Conservation (phyloP, 2,797 vertebrate species). For the Schizopygopsis malacanthus region DNA sequence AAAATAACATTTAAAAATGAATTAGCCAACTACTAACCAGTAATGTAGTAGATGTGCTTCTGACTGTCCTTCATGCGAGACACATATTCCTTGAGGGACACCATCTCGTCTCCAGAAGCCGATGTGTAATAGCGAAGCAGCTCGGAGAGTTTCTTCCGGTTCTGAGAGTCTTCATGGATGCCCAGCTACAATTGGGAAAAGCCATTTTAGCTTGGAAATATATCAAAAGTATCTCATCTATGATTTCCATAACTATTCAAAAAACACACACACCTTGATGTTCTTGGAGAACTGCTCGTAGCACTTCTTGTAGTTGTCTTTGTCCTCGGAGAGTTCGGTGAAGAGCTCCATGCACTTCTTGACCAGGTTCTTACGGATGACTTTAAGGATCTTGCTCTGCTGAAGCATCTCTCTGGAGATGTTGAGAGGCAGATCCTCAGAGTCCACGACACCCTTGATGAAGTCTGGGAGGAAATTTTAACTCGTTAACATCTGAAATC, state of each 20-base stretch:
- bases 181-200: constrained; percentile 78
- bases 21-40: constrained; percentile 67
- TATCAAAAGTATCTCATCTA: not conserved
- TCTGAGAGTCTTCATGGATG: constrained; percentile 89
- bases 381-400: constrained; percentile 97
- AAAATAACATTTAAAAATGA: not conserved
- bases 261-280: constrained; percentile 81
- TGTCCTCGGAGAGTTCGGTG: constrained; percentile 86
- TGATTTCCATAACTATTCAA: not conserved
- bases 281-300: constrained; percentile 92
- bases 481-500: not conserved
- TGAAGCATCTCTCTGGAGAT: constrained; percentile 99
- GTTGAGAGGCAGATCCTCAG: constrained; percentile 88
- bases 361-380: constrained; percentile 96
- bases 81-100: constrained; percentile 89
- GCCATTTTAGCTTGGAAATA: not conserved
- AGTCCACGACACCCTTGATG: constrained; percentile 90
- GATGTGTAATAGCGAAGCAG: constrained; percentile 86
- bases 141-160: constrained; percentile 87
- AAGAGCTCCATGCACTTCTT: constrained; percentile 97
- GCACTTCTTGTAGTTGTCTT: constrained; percentile 89
- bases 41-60: constrained; percentile 90
- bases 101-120: constrained; percentile 88
- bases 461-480: constrained; percentile 76
- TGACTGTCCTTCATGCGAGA: constrained; percentile 90